Evolutionary conservation across 1,140 invertebrate species (phyloP).

Genomic region (Cyrtorhinus lividipennis): DNA sequence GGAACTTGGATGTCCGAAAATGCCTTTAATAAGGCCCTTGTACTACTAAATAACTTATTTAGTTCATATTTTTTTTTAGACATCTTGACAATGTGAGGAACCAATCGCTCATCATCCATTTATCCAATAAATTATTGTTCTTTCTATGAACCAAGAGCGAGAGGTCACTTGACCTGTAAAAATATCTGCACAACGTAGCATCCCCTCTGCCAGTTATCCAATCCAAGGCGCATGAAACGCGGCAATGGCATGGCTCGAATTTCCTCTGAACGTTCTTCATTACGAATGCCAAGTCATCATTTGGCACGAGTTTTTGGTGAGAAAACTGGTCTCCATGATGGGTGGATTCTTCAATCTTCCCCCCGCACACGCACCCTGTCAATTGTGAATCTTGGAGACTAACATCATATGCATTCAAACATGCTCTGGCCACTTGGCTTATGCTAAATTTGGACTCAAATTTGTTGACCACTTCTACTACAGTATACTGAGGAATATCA

Average conservation of each 20-base stretch:
- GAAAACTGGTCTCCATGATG: too few species aligned
- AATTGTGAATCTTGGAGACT: neutral
- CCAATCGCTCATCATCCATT: neutral
- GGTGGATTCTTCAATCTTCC: neutral
- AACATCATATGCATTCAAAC: neutral
- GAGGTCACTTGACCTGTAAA: neutral
- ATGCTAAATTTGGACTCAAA: neutral
- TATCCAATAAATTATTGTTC: neutral
- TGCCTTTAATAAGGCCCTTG: neutral
- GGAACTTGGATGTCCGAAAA: neutral
- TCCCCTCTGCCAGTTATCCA: neutral
- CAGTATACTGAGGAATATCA: neutral
- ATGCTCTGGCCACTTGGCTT: neutral
- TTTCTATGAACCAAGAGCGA: too few species aligned
- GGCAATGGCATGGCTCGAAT: neutral
- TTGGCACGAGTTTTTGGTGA: too few species aligned
- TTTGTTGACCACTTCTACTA: neutral
- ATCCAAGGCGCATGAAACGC: neutral
- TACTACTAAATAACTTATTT: neutral
- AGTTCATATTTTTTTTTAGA: neutral
- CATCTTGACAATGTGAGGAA: constrained; percentile 2
- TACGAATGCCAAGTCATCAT: constrained; percentile 18
- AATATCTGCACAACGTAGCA: constrained; percentile 2
- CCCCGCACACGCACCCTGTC: neutral
- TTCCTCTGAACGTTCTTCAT: neutral